Evolutionary conservation across 2,113 vertebrate species (phyloP).

Genomic region (Nannobrachium achirus): DNA sequence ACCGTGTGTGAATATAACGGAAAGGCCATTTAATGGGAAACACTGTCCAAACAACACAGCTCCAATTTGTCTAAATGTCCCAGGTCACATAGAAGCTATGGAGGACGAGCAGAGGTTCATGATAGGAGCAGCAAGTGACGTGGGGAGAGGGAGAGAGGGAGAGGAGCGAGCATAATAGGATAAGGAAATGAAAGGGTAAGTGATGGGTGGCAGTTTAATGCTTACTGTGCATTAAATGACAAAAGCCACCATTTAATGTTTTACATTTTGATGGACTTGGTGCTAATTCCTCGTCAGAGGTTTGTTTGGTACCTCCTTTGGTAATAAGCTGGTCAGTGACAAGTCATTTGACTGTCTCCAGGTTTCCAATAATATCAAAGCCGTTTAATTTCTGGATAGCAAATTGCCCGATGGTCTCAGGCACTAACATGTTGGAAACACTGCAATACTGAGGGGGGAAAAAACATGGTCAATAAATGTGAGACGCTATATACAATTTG

Average conservation of each 20-base stretch:
- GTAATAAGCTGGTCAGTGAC: background rate
- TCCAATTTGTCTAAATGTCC: conserved; percentile 69
- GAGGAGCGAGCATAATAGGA: conserved; percentile 10
- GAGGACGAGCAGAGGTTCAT: conserved; percentile 41
- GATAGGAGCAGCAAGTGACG: conserved; percentile 26
- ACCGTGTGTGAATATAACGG: conserved; percentile 78
- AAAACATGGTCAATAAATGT: too few species aligned
- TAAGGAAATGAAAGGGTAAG: conserved; percentile 14
- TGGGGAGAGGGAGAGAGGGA: conserved; percentile 7
- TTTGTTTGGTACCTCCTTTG: background rate
- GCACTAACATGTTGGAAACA: background rate
- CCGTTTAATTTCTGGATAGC: background rate
- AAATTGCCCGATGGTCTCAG: background rate
- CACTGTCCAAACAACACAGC: conserved; percentile 73
- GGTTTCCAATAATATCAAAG: background rate
- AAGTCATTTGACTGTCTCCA: background rate
- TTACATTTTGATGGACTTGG: conserved; percentile 2
- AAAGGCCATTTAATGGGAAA: conserved; percentile 73
- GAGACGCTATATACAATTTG: too few species aligned
- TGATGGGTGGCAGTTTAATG: background rate
- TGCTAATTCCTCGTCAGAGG: background rate
- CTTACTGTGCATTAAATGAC: background rate
- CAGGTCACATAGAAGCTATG: conserved; percentile 62
- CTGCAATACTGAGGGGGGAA: too few species aligned
- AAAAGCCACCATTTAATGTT: conserved; percentile 7